A percentile compares a stretch with the other conserved stretches of the same genome.
Evolutionary conservation across 1,140 invertebrate species (phyloP).

Genomic region (Pissodes strobi): DNA sequence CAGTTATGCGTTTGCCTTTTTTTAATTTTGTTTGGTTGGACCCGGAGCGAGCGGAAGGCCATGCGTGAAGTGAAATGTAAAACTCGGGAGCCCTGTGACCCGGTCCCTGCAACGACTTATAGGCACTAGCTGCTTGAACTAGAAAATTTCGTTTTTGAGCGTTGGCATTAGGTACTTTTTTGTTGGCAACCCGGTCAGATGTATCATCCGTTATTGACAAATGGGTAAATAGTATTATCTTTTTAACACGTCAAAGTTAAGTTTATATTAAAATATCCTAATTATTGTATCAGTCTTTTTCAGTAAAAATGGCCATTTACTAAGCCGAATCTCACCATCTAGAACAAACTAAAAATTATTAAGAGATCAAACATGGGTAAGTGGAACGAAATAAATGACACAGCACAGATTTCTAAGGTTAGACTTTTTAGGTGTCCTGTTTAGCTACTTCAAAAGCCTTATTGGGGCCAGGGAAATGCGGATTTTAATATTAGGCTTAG

Average conservation of each 20-base stretch:
- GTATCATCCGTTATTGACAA: too few relatives aligned
- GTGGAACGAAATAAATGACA: background rate
- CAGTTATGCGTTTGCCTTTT: too few relatives aligned
- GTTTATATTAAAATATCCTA: background rate
- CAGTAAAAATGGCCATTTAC: slow-evolving; percentile 5
- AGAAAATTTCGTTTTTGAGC: too few relatives aligned
- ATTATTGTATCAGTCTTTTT: background rate
- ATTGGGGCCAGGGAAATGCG: slow-evolving; percentile 95
- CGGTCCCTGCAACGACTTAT: too few relatives aligned
- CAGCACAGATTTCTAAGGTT: slow-evolving; percentile 2
- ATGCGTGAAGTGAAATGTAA: too few relatives aligned
- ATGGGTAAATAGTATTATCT: slow-evolving; percentile 17
- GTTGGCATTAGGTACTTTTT: too few relatives aligned
- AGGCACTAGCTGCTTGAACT: too few relatives aligned
- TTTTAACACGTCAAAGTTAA: slow-evolving; percentile 19
- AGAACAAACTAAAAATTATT: slow-evolving; percentile 1
- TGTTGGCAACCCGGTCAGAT: too few relatives aligned
- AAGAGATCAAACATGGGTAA: slow-evolving; percentile 5
- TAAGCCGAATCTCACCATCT: slow-evolving; percentile 7
- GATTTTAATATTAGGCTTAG: slow-evolving; percentile 96
- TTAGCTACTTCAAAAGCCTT: slow-evolving; percentile 93
- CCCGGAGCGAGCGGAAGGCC: too few relatives aligned
- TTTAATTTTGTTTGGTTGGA: too few relatives aligned
- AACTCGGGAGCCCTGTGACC: too few relatives aligned
- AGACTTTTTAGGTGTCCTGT: slow-evolving; percentile 78